Evolutionary conservation across 2,113 vertebrate genomes (phyloP).

Genomic region (Notothenia rossii): DNA sequence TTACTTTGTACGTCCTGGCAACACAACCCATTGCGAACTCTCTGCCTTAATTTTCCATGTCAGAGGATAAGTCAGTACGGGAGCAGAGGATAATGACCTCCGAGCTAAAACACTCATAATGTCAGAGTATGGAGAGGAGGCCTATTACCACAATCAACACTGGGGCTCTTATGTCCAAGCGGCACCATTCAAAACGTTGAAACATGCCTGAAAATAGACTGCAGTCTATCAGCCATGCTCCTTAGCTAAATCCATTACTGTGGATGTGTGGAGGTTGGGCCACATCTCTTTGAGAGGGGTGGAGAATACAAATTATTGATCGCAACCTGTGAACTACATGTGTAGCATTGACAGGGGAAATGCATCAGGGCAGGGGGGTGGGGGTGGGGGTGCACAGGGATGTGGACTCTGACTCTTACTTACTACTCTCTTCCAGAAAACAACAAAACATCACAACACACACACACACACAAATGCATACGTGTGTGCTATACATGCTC

Average conservation of each 20-base stretch:
- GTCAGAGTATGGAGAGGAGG: slow-evolving; percentile 28
- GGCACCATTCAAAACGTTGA: slow-evolving; percentile 58
- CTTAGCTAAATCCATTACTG: slow-evolving; percentile 60
- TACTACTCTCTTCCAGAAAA: slow-evolving; percentile 37
- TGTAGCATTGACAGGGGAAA: slow-evolving; percentile 69
- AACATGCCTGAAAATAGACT: slow-evolving; percentile 53
- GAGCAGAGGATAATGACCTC: slow-evolving; percentile 52
- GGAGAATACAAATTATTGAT: slow-evolving; percentile 71
- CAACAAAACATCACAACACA: slow-evolving; percentile 26
- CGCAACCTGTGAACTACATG: slow-evolving; percentile 78
- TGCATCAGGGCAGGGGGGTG: slow-evolving; percentile 44
- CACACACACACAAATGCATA: slow-evolving; percentile 11
- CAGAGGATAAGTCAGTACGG: slow-evolving; percentile 34
- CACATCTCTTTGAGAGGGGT: slow-evolving; percentile 43
- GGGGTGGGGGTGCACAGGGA: not conserved
- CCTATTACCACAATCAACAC: slow-evolving; percentile 58
- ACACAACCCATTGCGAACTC: not conserved
- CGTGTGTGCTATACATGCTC: slow-evolving; percentile 8
- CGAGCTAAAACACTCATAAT: slow-evolving; percentile 46
- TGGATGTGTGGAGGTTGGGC: slow-evolving; percentile 39
- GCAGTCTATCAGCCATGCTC: slow-evolving; percentile 58
- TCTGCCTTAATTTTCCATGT: not conserved
- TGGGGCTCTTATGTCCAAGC: slow-evolving; percentile 46
- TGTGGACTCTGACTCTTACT: slow-evolving; percentile 45
- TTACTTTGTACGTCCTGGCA: slow-evolving; percentile 1